Evolutionary conservation across 2,888 invertebrate species (phyloP).

Genomic region (Lumbricus terrestris): DNA sequence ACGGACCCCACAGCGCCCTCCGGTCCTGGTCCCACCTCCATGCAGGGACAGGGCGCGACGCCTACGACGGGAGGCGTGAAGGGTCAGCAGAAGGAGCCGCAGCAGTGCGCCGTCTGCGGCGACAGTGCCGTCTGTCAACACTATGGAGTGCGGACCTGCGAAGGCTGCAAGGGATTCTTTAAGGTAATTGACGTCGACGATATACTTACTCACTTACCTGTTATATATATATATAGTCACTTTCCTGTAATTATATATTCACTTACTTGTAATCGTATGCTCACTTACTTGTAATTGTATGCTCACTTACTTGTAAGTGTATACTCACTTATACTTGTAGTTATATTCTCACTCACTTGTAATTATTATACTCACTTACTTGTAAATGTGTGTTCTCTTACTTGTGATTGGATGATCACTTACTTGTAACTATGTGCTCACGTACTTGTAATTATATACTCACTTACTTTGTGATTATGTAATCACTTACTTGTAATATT

Average conservation of each 20-base stretch:
- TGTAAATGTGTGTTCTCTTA: no score
- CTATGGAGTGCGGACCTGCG: constrained; percentile 96
- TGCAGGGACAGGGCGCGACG: background rate
- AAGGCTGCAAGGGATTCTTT: constrained; percentile 85
- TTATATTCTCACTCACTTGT: background rate
- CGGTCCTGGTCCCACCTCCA: background rate
- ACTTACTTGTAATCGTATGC: no score
- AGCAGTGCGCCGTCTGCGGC: constrained; percentile 88
- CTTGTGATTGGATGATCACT: no score
- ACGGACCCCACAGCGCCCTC: background rate
- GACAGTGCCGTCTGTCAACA: constrained; percentile 98
- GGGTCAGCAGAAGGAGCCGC: constrained; percentile 13
- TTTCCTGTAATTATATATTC: no score
- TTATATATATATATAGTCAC: background rate
- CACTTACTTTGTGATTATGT: no score
- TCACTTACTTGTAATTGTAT: no score
- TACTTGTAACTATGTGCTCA: no score
- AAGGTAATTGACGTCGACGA: constrained; percentile 56
- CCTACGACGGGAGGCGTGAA: background rate
- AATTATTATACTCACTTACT: no score
- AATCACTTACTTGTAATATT: no score
- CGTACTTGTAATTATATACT: no score
- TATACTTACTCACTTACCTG: background rate
- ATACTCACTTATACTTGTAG: background rate
- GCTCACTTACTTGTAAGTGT: no score